These are phyloP conservation scores for Lasius platythorax DNA, from an alignment of 2,888 invertebrate genomes.

Conservation along the genomic window DNA sequence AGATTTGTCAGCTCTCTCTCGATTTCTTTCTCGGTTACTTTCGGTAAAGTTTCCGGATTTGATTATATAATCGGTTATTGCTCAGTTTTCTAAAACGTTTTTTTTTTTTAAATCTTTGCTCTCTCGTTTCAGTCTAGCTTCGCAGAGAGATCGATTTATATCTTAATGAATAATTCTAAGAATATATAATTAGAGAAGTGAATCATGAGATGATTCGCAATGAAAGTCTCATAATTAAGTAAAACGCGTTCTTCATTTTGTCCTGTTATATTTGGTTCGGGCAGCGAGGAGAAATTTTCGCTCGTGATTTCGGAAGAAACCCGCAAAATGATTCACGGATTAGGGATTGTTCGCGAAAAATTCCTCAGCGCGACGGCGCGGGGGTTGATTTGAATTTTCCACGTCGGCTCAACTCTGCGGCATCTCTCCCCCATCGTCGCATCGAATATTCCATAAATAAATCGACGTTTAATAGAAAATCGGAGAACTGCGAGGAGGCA, in stretches of 20 bases:
- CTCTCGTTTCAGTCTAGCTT: not conserved
- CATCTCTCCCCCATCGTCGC: slow-evolving; percentile 68
- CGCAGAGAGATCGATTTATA: not conserved
- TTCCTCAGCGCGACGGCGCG: slow-evolving; percentile 2
- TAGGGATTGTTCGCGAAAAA: slow-evolving; percentile 42
- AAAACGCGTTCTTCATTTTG: not conserved
- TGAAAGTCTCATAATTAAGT: not conserved
- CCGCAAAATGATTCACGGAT: slow-evolving; percentile 45
- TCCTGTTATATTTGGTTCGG: not conserved
- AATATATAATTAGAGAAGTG: not conserved
- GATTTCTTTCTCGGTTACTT: not conserved
- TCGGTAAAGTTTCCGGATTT: not conserved
- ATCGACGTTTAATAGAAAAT: slow-evolving; percentile 85
- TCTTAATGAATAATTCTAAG: not conserved
- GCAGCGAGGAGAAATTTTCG: not conserved
- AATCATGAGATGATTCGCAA: not conserved
- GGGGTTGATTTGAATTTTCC: slow-evolving; percentile 81
- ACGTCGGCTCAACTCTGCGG: slow-evolving; percentile 54
- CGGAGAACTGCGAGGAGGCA: slow-evolving; percentile 64
- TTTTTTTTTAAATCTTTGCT: not conserved
- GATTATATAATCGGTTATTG: not conserved
- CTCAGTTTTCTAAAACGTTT: not conserved
- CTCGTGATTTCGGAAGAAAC: not conserved
- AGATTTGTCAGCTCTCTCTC: slow-evolving; percentile 8
- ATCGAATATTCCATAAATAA: slow-evolving; percentile 85